Base-by-base conservation (phyloP, 2,113 vertebrate species). In the Callaeas wilsoni region DNA sequence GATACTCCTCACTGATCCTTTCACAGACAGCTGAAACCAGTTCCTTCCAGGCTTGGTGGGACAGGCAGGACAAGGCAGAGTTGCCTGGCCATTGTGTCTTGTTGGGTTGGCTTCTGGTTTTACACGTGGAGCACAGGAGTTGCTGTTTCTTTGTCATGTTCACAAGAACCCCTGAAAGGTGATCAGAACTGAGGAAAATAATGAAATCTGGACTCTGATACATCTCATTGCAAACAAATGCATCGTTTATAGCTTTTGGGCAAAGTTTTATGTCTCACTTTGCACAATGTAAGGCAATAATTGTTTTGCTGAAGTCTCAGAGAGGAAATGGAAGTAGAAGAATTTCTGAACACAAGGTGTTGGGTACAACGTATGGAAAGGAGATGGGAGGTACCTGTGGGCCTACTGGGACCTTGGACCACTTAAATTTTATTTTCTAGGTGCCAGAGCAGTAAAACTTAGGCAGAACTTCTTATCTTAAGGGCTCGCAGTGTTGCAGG, bases 101-200 rank as follows among this genome's bases (percentile, higher is more conserved):
- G 0, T 57, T 65, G 79, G 42, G 9, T 46, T 83, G 63, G 23
- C 8, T 85, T 67, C 76, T 37, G 80, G 41, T 4, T 30, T 69
- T 49, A n/a, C 16, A 37, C 6, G 2, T 39, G 49, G 42, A 20
- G 27, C 41, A 67, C 13, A 53, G 53, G 80, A 63, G 20, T n/a
- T 83, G 23, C 37, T 73, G 4, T n/a, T 53, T 21, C 19, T 46
- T 68, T 60, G 59, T 73, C 47, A 37, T 39, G 53, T 26, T 75
- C 35, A 10, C 64, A 67, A 39, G 57, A 87, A 53, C 9, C 9
- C 13, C 20, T 16, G 25, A 50, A 77, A 75, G 11, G 0, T 4
- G 16, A 8, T 64, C 3, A 21, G 49, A 57, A 59, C 6, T 0
- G 0, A 64, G 39, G 52, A 39, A 41, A 35, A 44, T 11, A 47